Evolutionary conservation across 1,140 invertebrate genomes (phyloP).

Genomic region (Drosophila busckii): DNA sequence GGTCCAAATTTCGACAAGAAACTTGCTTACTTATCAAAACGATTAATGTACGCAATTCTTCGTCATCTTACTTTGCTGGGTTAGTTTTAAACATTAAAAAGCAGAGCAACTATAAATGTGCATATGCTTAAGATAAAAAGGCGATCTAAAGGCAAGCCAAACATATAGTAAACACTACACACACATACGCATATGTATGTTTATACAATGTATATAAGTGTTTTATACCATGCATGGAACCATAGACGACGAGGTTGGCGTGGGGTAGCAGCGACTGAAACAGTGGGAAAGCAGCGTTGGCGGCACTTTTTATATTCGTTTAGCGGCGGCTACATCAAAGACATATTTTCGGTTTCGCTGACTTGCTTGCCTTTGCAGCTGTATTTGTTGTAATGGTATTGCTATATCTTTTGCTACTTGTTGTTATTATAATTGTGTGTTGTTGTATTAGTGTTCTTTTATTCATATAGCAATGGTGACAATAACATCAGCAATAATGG

Average conservation of each 20-base stretch:
- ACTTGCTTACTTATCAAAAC: too few species aligned
- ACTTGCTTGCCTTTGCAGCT: constrained; percentile 44
- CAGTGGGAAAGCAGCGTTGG: constrained; percentile 33
- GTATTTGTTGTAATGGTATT: constrained; percentile 17
- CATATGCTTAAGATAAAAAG: too few species aligned
- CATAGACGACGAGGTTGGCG: neutral
- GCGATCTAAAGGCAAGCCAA: too few species aligned
- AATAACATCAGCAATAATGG: too few species aligned
- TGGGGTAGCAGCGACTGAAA: neutral
- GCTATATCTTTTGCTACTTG: constrained; percentile 25
- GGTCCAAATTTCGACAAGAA: too few species aligned
- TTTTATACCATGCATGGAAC: too few species aligned
- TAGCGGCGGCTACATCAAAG: constrained; percentile 68
- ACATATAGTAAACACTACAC: too few species aligned
- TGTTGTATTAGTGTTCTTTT: constrained; percentile 33
- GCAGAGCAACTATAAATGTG: neutral
- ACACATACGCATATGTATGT: neutral
- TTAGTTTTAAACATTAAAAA: too few species aligned
- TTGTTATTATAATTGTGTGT: constrained; percentile 41
- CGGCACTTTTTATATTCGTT: constrained; percentile 69
- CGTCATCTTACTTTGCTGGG: too few species aligned
- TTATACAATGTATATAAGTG: constrained; percentile 5
- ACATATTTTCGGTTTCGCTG: constrained; percentile 59
- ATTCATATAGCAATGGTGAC: constrained; percentile 45
- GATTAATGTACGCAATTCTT: too few species aligned